Base-by-base conservation (phyloP, 53 echinoderm and acorn worm species). In the Actinopyga echinites region DNA sequence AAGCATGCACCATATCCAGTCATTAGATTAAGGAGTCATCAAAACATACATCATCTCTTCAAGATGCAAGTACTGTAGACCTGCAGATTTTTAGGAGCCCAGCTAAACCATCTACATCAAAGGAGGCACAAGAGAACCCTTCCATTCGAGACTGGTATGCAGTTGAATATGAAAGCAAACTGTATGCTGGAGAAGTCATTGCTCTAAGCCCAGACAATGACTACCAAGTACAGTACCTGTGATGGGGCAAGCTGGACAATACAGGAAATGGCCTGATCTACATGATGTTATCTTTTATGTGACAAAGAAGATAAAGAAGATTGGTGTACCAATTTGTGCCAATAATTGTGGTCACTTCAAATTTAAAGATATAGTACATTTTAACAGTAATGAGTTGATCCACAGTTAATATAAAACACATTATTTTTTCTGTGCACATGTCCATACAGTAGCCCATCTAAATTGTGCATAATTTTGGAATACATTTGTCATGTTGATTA, bases 121-220 rank as follows among this genome's bases (percentile, higher is more conserved):
- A 79, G 55, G 55, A 79, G 54, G 52, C 55, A 52, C 56, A 44
- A 54, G n/a, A n/a, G 22, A 53, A 79, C 79, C 79, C 79, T 79
- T 79, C 31, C 17, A 84, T 77, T 79, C 75, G 85, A 78, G 85
- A 87, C 60, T 88, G 83, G 88, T 88, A 88, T 42, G 56, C 56
- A 28, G 88, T 88, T 15, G 84, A 88, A 8, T 83, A 88, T 75
- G 83, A 87, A 5, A 83, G 84, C 7, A 75, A 25, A 49, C 12
- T 84, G 65, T 89, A 69, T 69, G 84, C 89, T 32, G 89, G 85
- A 53, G 89, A 84, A 77, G 89, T 89, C 40, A 66, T 89, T 85
- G 85, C 84, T 37, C 15, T 75, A 84, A 79, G 83, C 28, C 36
- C 59, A 54, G 24, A 88, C 31, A 58, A 88, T 88, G 88, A 88